Evolutionary conservation across 2,113 vertebrate species (phyloP), one percentile per base, ranked within the genome.

Genomic region (Phrynocephalus versicolor): DNA sequence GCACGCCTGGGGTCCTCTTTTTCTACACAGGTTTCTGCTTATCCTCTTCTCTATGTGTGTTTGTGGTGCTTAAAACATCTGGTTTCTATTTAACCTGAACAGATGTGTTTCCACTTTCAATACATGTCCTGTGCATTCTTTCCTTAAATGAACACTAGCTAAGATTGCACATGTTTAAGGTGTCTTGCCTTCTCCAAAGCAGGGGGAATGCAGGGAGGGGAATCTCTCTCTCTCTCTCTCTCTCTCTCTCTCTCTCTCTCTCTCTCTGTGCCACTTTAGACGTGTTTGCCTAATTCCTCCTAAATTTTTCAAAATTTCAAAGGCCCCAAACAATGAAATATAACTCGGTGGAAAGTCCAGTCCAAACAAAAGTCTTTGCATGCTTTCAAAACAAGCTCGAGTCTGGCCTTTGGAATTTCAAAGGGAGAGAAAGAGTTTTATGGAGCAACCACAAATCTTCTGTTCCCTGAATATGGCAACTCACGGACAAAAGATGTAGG

Each of bases 91-190:
- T 91, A 92, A 86, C 65, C 85, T 81, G 83, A 95, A 92, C 95
- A 96, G 95, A 95, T 96, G 96, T 91, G 96, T 96, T 96, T 96
- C 90, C 91, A 95, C 94, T 96, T 89, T 90, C 96, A 92, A 93
- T 95, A 37, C 69, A 82, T 94, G 94, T 91, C 91, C 83, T 88
- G 87, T 92, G 88, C 0, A 0, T 90, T 95, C 87, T 96, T 94
- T 5, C 91, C 3, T 85, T 79, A 45, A 79, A 64, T 85, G 19
- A 92, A 94, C 90, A 92, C 88, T 90, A 85, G 75, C 81, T 88
- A 88, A 3, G 79, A 83, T 87, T 86, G 88, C 13, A 90, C 91
- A 91, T 90, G 92, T 92, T 86, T 90, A 90, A 95, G 92, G 92
- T 94, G 93, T 91, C 93, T 85, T 90, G 89, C 88, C 85, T 89